Evolutionary conservation across 2,797 vertebrate species (phyloP), one percentile per base, ranked within the genome.

Genomic region (Pygocentrus nattereri): DNA sequence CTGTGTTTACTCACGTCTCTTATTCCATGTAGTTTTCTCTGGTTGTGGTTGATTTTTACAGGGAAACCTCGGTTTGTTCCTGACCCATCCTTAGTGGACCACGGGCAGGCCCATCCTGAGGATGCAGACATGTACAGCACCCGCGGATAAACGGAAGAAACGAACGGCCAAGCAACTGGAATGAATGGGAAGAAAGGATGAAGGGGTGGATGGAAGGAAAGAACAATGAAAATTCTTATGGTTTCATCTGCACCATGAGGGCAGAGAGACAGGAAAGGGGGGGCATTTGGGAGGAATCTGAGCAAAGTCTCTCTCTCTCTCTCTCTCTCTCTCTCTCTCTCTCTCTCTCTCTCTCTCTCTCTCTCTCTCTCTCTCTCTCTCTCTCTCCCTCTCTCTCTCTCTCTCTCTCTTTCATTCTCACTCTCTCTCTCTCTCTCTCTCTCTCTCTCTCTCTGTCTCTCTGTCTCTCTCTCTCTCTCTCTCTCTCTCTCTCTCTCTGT

Each of bases 91-190:
- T 89, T 96, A 71, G 68, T 87, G 85, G 96, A 96, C 87, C 92
- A 95, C 0, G 95, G 95, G 18, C 95, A 96, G 82, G 93, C 94
- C 78, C 89, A 87, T 87, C 95, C 95, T 47, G 95, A 96, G 87
- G 96, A 96, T 30, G 82, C 84, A 82, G 95, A 96, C 87, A 88
- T 96, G 92, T 96, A 96, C 89, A 96, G 94, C 88, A 96, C 94
- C 49, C 93, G 95, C 85, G 94, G 91, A 88, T 95, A 84, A 94
- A 18, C 6, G 15, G 25, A 30, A 34, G 5, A 75, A 38, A 16
- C 5, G n/a, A 19, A 10, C 0, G 13, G 75, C 54, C n/a, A 44
- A 59, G 75, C 0, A 62, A 54, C 18, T 3, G 41, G 49, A 44
- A 1, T 21, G 44, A 16, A 31, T 44, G 30, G 18, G 18, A 31